Evolutionary conservation across 2,888 invertebrate genomes (phyloP), one percentile per base, ranked within the genome.

Genomic region (Parochlus steinenii): DNA sequence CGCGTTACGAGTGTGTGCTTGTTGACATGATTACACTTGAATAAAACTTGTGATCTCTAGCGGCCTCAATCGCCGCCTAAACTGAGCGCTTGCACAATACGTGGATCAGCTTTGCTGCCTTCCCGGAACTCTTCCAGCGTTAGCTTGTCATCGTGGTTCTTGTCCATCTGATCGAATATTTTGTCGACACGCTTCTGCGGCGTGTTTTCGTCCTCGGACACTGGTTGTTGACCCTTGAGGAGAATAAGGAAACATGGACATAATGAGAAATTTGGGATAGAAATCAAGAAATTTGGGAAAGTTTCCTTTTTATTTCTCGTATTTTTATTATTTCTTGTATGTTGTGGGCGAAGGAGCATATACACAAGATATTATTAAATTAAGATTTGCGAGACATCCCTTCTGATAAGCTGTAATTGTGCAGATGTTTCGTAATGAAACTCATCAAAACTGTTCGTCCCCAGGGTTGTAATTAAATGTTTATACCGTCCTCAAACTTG

Each of bases 131-230:
- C 92, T 52, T 95, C 95, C 47, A 93, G 69, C 28, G 92, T 92
- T 47, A 95, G 69, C 49, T 83, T 76, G 62, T 95, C 92, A 61
- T 95, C 95, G 63, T 93, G 90, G 61, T 97, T 92, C 67, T 83
- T 95, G 64, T 97, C 97, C 92, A 93, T 90, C 58, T 93, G 92
- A 61, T 90, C 89, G 65, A 97, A 97, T 56, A 97, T 97, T 63
- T 92, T 90, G 64, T 95, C 93, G 43, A 95, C 95, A 53, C 93
- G 73, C 58, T 92, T 92, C 59, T 93, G 86, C 11, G 87, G 86
- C 43, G 86, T 86, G 56, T 86, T 87, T 52, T 87, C 86, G 53
- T 86, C 86, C 51, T 87, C 86, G 17, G 82, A 73, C 46, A 77
- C 77, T 32, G 86, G 85, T 44, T 81, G 80, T 55, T 87, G 86